phyloP scores from a whole-genome alignment of 2,888 invertebrate genomes.

The Deilephila porcellus region DNA sequence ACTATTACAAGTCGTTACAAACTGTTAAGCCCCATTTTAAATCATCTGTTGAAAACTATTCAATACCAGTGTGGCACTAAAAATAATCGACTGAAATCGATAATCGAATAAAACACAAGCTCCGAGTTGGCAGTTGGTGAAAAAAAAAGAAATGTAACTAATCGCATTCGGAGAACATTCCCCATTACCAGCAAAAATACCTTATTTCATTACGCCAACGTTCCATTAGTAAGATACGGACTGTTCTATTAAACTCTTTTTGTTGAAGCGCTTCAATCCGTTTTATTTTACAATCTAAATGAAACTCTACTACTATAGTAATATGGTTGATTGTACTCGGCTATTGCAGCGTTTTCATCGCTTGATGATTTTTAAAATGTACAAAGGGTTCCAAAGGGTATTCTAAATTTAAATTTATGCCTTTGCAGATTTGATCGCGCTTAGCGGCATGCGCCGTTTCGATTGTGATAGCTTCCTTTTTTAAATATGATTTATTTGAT shows the following conservation, averaged over 20 bases:
- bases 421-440: conserved; percentile 82
- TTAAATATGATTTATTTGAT: conserved; percentile 76
- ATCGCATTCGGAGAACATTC: conserved; percentile 63
- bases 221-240: conserved; percentile 81
- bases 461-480: conserved; percentile 70
- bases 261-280: conserved; percentile 50
- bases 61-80: not conserved
- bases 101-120: conserved; percentile 27
- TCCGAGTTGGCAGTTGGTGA: conserved; percentile 48
- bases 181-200: conserved; percentile 72
- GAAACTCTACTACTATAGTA: conserved; percentile 27
- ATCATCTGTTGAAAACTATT: not conserved
- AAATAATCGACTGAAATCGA: conserved; percentile 13
- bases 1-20: not conserved
- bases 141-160: conserved; percentile 71
- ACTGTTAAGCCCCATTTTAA: not conserved
- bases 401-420: conserved; percentile 85
- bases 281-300: conserved; percentile 32
- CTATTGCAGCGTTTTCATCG: conserved; percentile 46
- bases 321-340: conserved; percentile 34
- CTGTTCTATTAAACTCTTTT: conserved; percentile 79
- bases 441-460: conserved; percentile 73
- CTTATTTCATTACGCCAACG: conserved; percentile 80
- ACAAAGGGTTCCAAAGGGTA: conserved; percentile 63
- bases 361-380: conserved; percentile 62